Evolutionary conservation across 2,888 invertebrate species (phyloP).

Genomic region (Proisotoma minuta): DNA sequence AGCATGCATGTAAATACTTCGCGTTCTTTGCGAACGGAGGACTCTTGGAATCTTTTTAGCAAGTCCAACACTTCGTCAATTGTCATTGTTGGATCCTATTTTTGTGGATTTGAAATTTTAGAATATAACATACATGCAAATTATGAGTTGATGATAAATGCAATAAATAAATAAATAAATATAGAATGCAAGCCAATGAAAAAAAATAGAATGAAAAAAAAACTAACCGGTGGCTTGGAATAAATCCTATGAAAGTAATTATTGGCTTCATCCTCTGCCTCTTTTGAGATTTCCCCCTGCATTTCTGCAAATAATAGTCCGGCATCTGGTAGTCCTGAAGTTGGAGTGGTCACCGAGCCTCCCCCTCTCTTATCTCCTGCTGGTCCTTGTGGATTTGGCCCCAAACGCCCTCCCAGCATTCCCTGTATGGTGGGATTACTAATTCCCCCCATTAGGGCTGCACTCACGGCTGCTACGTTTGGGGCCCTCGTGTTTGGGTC

Average conservation of each 20-base stretch:
- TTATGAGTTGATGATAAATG: not conserved
- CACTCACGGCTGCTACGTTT: slow-evolving; percentile 29
- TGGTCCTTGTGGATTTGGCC: slow-evolving; percentile 15
- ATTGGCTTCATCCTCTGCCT: slow-evolving; percentile 98
- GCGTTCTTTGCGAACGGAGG: slow-evolving; percentile 76
- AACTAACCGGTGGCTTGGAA: slow-evolving; percentile 75
- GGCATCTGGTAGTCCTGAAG: slow-evolving; percentile 30
- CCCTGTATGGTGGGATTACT: slow-evolving; percentile 39
- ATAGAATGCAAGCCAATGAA: not conserved
- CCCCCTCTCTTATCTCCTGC: too few species aligned
- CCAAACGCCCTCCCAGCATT: slow-evolving; percentile 34
- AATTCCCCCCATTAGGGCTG: slow-evolving; percentile 29
- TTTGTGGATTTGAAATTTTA: not conserved
- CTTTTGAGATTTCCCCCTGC: slow-evolving; percentile 62
- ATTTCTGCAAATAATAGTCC: slow-evolving; percentile 39
- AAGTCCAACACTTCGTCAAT: slow-evolving; percentile 95
- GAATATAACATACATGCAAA: not conserved
- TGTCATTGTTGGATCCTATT: slow-evolving; percentile 73
- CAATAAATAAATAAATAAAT: not conserved
- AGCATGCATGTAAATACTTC: slow-evolving; percentile 92
- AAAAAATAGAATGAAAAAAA: not conserved
- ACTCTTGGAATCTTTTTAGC: slow-evolving; percentile 92
- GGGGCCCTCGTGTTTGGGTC: slow-evolving; percentile 29
- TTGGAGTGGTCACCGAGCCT: slow-evolving; percentile 17
- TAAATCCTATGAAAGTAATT: slow-evolving; percentile 97